Conservation (phyloP, 2,888 invertebrate genomes). For the Meliscaeva auricollis region DNA sequence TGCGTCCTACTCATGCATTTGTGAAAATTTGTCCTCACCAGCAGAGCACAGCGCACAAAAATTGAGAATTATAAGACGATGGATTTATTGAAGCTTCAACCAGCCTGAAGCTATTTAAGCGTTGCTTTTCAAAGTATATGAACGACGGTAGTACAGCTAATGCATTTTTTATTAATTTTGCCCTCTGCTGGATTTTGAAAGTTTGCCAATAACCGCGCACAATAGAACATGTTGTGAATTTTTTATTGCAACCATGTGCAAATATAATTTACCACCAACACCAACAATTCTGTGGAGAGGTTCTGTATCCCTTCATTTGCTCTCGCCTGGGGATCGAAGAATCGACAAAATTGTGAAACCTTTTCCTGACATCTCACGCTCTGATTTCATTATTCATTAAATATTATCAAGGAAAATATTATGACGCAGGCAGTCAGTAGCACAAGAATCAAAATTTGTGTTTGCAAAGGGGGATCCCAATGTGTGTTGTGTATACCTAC, state of each 20-base stretch:
- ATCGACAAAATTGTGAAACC: constrained; percentile 72
- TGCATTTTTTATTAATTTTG: constrained; percentile 71
- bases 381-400: constrained; percentile 74
- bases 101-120: constrained; percentile 49
- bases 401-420: constrained; percentile 74
- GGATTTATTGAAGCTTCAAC: constrained; percentile 41
- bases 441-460: constrained; percentile 57
- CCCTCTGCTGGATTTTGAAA: constrained; percentile 66
- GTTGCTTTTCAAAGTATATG: constrained; percentile 49
- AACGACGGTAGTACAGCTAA: constrained; percentile 48
- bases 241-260: constrained; percentile 73
- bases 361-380: constrained; percentile 73
- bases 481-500: constrained; percentile 22
- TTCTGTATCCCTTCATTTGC: constrained; percentile 62
- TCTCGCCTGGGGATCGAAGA: constrained; percentile 71
- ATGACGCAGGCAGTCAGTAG: constrained; percentile 61
- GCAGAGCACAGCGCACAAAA: neutral
- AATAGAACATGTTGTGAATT: constrained; percentile 71
- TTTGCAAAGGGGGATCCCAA: constrained; percentile 64
- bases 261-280: constrained; percentile 74
- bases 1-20: constrained; percentile 19
- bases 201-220: constrained; percentile 72
- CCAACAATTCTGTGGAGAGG: constrained; percentile 60
- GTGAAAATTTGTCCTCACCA: constrained; percentile 22
- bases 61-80: constrained; percentile 32